Evolutionary conservation across 2,888 invertebrate species (phyloP).

Genomic region (Anagyrus pseudococci): DNA sequence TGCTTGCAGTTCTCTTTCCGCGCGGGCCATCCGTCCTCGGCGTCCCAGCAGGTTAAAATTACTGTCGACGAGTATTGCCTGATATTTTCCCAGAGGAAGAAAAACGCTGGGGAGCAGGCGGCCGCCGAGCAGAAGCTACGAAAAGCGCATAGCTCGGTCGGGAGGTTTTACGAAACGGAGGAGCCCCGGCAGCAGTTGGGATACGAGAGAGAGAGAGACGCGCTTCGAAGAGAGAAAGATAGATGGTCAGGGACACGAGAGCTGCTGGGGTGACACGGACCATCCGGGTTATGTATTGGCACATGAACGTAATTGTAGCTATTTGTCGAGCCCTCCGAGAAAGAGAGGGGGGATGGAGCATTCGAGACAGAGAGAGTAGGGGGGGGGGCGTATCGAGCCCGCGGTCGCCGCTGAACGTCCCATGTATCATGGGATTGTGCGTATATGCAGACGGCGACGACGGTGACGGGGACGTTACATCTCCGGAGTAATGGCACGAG

Average conservation of each 20-base stretch:
- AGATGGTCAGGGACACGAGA: no score
- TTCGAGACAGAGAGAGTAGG: constrained; percentile 25
- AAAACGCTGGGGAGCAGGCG: constrained; percentile 23
- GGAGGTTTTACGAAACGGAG: constrained; percentile 29
- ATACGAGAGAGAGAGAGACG: no score
- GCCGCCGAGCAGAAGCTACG: constrained; percentile 27
- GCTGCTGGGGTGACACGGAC: no score
- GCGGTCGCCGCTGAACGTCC: no score
- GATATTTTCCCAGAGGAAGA: constrained; percentile 31
- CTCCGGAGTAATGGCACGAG: no score
- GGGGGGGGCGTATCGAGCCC: constrained; percentile 46
- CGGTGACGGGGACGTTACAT: no score
- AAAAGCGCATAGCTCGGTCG: constrained; percentile 9
- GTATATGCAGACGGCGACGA: constrained; percentile 40
- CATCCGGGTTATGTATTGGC: constrained; percentile 55
- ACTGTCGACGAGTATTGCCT: constrained; percentile 30
- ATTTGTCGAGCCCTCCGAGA: no score
- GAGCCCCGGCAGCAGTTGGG: no score
- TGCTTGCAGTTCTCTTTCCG: no score
- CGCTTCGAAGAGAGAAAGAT: constrained; percentile 12
- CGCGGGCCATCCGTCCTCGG: neutral
- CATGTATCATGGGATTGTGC: constrained; percentile 57
- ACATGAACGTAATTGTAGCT: constrained; percentile 56
- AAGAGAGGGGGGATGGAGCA: constrained; percentile 37
- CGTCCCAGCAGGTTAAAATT: constrained; percentile 26